Conservation (phyloP, 1,140 invertebrate species). For the Panagrolaimus sp. region DNA sequence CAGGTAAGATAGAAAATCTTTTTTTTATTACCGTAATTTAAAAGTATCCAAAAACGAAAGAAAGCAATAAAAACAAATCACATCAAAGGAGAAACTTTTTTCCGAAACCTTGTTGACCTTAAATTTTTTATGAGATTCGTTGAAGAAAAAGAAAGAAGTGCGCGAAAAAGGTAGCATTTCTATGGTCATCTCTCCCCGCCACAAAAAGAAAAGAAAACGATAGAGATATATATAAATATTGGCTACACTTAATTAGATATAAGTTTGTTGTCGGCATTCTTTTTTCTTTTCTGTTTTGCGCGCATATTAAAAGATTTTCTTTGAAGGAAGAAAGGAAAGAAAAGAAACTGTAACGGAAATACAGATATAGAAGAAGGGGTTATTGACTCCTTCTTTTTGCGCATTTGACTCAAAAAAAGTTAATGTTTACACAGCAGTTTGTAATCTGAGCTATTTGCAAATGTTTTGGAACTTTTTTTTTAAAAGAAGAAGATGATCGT, state of each 20-base stretch:
- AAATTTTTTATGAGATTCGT: neutral
- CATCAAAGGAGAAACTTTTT: neutral
- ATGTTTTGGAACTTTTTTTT: too few relatives aligned
- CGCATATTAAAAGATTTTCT: too few relatives aligned
- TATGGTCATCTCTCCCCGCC: too few relatives aligned
- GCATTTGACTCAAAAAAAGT: too few relatives aligned
- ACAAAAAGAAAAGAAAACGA: too few relatives aligned
- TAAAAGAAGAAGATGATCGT: too few relatives aligned
- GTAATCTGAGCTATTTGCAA: too few relatives aligned
- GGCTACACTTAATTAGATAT: slow-evolving; percentile 14
- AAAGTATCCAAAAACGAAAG: neutral
- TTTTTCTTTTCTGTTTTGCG: neutral
- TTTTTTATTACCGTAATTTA: slow-evolving; percentile 16
- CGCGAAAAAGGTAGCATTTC: slow-evolving; percentile 12
- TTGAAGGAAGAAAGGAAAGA: too few relatives aligned
- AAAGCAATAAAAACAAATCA: too few relatives aligned
- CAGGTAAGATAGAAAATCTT: slow-evolving; percentile 79
- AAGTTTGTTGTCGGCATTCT: neutral
- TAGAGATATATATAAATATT: neutral
- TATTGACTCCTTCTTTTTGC: too few relatives aligned
- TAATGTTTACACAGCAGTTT: too few relatives aligned
- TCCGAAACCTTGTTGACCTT: slow-evolving; percentile 4
- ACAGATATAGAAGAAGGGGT: too few relatives aligned
- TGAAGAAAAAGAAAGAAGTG: slow-evolving; percentile 1
- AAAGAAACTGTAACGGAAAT: slow-evolving; percentile 1